Percentiles rank a stretch among this genome's conserved stretches.
Conservation (phyloP, 2,888 invertebrate genomes). For the Acanthosepion esculentum region DNA sequence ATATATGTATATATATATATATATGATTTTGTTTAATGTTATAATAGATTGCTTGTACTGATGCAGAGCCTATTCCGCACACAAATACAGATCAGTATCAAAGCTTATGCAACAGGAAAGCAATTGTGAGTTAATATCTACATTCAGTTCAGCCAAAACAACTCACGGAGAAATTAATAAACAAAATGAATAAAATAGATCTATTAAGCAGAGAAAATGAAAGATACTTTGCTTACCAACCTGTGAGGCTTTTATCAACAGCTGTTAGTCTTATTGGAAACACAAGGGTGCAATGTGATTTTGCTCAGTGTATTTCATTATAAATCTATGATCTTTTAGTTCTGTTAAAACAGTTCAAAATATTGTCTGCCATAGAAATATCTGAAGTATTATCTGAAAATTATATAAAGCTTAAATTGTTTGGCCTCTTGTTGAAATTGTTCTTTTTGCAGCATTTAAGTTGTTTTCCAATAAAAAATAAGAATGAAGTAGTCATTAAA, state of each 20-base stretch:
- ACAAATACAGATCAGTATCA: constrained; percentile 33
- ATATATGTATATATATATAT: neutral
- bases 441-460: no score
- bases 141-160: constrained; percentile 9
- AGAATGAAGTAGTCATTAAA: no score
- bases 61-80: constrained; percentile 14
- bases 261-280: neutral
- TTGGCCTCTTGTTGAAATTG: no score
- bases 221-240: neutral
- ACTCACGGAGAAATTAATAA: neutral
- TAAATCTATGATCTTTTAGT: neutral
- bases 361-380: neutral
- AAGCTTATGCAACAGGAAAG: constrained; percentile 3
- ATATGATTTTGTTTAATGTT: constrained; percentile 21
- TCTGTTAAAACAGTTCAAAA: neutral
- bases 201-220: neutral
- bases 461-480: no score
- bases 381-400: neutral
- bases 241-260: neutral
- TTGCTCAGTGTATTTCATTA: neutral
- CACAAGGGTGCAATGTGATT: neutral
- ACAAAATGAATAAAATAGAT: neutral
- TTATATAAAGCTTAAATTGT: neutral
- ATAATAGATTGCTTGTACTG: constrained; percentile 23
- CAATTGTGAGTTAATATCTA: constrained; percentile 9